Evolutionary conservation across 2,113 vertebrate genomes (phyloP).

Genomic region (Lophius piscatorius): DNA sequence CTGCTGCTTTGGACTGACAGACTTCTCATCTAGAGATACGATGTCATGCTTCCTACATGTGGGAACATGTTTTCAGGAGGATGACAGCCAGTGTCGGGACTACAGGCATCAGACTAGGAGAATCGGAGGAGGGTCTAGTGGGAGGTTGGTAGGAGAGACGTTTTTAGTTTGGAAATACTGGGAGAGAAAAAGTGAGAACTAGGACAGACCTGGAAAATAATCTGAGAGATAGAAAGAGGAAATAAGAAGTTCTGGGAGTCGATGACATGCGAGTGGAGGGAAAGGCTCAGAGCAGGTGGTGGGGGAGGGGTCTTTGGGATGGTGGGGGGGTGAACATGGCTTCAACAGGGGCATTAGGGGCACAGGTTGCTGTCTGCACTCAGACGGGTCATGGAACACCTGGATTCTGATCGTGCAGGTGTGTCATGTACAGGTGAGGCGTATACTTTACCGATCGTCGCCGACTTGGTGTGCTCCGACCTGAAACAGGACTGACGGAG

Average conservation of each 20-base stretch:
- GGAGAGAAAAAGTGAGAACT: conserved; percentile 76
- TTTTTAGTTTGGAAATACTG: conserved; percentile 60
- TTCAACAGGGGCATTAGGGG: conserved; percentile 46
- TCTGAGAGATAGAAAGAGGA: conserved; percentile 50
- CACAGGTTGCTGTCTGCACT: conserved; percentile 31
- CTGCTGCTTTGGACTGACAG: too few species aligned
- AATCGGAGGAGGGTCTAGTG: conserved; percentile 56
- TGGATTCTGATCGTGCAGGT: conserved; percentile 38
- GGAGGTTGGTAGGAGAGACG: conserved; percentile 71
- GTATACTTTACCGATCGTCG: conserved; percentile 89
- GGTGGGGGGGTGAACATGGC: conserved; percentile 67
- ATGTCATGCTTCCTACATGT: conserved; percentile 16
- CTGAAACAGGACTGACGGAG: conserved; percentile 92
- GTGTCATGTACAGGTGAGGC: conserved; percentile 20
- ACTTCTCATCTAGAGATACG: too few species aligned
- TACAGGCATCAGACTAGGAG: conserved; percentile 76
- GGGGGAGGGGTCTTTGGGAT: conserved; percentile 61
- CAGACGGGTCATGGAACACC: conserved; percentile 38
- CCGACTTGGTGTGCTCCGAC: conserved; percentile 91
- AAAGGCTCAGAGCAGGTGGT: conserved; percentile 46
- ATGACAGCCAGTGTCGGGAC: conserved; percentile 86
- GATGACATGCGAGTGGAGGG: conserved; percentile 71
- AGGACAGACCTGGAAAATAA: conserved; percentile 68
- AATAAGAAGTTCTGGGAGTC: conserved; percentile 58
- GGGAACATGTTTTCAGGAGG: too few species aligned